phyloP scores from a whole-genome alignment of 2,113 vertebrate species.

The Fukomys damarensis region DNA sequence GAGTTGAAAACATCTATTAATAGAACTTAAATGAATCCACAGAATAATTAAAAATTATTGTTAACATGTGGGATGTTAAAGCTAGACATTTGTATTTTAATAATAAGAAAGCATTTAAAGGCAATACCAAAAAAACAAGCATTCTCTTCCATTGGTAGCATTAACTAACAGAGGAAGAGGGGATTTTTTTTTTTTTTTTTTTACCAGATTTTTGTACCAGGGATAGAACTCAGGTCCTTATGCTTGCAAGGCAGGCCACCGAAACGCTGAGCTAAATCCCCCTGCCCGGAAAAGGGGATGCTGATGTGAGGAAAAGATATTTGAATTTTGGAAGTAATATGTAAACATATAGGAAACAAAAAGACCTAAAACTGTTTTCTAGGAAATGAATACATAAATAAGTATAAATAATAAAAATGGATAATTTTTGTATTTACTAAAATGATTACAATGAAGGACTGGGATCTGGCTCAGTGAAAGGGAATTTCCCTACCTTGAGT shows the following conservation, averaged over 20 bases:
- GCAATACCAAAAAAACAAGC: not conserved
- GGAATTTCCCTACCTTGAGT: not conserved
- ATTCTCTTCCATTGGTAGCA: not conserved
- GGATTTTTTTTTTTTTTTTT: too few relatives aligned
- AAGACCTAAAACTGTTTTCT: not conserved
- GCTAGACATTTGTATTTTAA: not conserved
- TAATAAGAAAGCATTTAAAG: not conserved
- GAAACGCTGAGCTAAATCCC: too few relatives aligned
- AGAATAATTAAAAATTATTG: not conserved
- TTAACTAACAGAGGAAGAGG: not conserved
- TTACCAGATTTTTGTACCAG: too few relatives aligned
- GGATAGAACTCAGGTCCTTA: too few relatives aligned
- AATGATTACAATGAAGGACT: not conserved
- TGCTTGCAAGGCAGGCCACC: too few relatives aligned
- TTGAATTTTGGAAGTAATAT: not conserved
- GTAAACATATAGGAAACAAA: not conserved
- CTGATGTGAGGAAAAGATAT: not conserved
- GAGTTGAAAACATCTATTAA: not conserved
- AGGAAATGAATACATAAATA: not conserved
- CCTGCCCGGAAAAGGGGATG: not conserved
- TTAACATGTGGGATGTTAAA: not conserved
- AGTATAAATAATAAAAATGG: not conserved
- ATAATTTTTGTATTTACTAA: too few relatives aligned
- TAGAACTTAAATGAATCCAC: not conserved
- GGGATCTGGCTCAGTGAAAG: not conserved